A percentile compares a stretch with the other conserved stretches of the same genome.
These are phyloP conservation scores for Peribatodes rhomboidaria DNA, from an alignment of 2,888 invertebrate species.

Conservation along the genomic window DNA sequence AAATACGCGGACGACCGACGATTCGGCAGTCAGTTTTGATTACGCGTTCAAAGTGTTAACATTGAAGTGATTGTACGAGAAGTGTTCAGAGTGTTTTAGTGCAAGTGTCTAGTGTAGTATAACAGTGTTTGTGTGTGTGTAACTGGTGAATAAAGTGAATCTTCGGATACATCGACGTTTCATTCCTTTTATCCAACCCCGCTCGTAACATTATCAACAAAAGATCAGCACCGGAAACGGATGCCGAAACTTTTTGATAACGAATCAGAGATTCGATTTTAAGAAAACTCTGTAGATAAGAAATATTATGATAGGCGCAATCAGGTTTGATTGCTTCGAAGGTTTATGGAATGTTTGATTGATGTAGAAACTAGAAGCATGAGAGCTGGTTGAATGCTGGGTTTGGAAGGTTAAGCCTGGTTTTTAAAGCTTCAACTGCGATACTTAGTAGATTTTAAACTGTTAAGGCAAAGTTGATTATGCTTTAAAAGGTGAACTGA, in stretches of 20 bases:
- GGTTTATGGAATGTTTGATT: slow-evolving; percentile 16
- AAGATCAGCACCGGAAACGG: background rate
- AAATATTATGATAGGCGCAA: background rate
- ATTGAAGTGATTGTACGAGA: no score
- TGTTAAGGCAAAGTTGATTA: slow-evolving; percentile 4
- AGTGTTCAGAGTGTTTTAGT: no score
- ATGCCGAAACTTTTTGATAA: background rate
- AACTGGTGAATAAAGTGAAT: no score
- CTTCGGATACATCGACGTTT: no score
- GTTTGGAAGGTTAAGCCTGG: slow-evolving; percentile 22
- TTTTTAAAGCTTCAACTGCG: slow-evolving; percentile 1
- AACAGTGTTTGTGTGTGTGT: no score
- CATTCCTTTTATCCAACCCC: no score
- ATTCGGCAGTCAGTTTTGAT: no score
- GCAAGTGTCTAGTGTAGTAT: no score
- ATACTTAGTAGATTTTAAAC: background rate
- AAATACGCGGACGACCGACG: no score
- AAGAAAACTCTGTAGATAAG: background rate
- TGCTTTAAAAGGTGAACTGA: slow-evolving; percentile 14
- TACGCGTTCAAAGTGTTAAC: no score
- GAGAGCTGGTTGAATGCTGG: slow-evolving; percentile 24
- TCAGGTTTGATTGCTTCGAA: background rate
- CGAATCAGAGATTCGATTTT: background rate
- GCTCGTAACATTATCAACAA: background rate
- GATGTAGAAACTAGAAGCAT: slow-evolving; percentile 21